These are phyloP conservation scores for Biston stratarius DNA, from an alignment of 2,888 invertebrate genomes.

Conservation along the genomic window DNA sequence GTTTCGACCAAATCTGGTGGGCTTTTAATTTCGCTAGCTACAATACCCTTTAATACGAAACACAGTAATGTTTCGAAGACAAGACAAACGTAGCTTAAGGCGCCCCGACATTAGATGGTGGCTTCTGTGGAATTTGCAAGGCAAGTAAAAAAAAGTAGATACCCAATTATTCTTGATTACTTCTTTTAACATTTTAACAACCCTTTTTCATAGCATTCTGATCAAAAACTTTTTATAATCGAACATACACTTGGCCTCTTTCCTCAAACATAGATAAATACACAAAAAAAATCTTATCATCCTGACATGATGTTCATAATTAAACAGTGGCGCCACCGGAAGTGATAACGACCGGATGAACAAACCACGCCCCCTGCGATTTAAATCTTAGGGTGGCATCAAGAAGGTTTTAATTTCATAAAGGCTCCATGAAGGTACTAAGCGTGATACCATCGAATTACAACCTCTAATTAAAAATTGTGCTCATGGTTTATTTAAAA, in stretches of 20 bases:
- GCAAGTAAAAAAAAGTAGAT: too few relatives aligned
- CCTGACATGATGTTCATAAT: constrained; percentile 53
- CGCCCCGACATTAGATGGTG: too few relatives aligned
- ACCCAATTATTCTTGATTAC: neutral
- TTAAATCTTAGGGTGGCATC: constrained; percentile 30
- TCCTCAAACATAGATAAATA: constrained; percentile 44
- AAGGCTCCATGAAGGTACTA: constrained; percentile 17
- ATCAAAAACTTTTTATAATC: constrained; percentile 19
- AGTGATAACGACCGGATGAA: constrained; percentile 64
- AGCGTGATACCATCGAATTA: constrained; percentile 29
- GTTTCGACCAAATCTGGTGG: too few relatives aligned
- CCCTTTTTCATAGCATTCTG: neutral
- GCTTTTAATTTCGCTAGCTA: too few relatives aligned
- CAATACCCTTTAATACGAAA: too few relatives aligned
- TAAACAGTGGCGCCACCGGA: constrained; percentile 65
- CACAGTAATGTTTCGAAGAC: too few relatives aligned
- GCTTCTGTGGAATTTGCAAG: too few relatives aligned
- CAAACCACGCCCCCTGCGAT: constrained; percentile 56
- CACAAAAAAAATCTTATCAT: constrained; percentile 56
- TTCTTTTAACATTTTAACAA: neutral
- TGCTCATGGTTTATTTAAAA: constrained; percentile 11
- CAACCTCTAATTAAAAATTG: constrained; percentile 33
- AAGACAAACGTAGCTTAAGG: too few relatives aligned
- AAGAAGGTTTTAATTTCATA: constrained; percentile 29
- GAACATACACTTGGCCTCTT: constrained; percentile 39